Conservation (phyloP, 1,140 invertebrate genomes). For the Coenobita brevimanus region DNA sequence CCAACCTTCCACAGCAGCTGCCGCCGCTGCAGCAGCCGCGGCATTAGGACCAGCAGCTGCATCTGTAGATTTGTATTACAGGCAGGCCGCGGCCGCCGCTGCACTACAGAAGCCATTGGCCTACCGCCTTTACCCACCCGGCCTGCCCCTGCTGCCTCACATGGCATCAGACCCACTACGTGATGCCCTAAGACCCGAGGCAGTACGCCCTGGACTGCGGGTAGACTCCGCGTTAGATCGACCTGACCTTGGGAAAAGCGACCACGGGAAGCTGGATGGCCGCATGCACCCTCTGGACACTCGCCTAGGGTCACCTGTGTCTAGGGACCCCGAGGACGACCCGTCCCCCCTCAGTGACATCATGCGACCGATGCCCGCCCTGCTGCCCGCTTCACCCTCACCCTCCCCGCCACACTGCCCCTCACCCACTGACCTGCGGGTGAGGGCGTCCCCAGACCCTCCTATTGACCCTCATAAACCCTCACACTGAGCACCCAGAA, state of each 20-base stretch:
- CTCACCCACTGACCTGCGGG: conserved; percentile 46
- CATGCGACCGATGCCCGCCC: background rate
- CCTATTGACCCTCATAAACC: conserved; percentile 24
- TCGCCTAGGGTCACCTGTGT: conserved; percentile 1
- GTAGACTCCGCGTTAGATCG: conserved; percentile 31
- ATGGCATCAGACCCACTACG: conserved; percentile 40
- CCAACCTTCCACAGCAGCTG: conserved; percentile 70
- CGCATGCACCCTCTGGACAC: conserved; percentile 36
- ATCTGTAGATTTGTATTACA: conserved; percentile 67
- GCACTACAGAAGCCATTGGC: conserved; percentile 91
- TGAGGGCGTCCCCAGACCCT: conserved; percentile 43
- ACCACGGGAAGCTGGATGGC: conserved; percentile 36
- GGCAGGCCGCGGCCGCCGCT: conserved; percentile 73
- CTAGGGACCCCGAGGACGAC: conserved; percentile 31
- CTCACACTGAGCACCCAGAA: conserved; percentile 26
- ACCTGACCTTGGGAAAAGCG: conserved; percentile 30
- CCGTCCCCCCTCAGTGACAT: conserved; percentile 20
- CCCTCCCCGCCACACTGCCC: conserved; percentile 43
- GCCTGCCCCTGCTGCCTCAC: conserved; percentile 47
- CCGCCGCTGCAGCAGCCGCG: conserved; percentile 76
- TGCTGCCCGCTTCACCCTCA: conserved; percentile 19
- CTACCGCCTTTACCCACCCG: conserved; percentile 78
- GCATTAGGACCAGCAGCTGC: conserved; percentile 76
- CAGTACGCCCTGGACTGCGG: conserved; percentile 32
- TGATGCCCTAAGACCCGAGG: conserved; percentile 53